A percentile compares a stretch with the other conserved stretches of the same genome.
These are phyloP conservation scores for Eudyptes chrysolophus DNA, from an alignment of 2,113 vertebrate genomes.

Conservation along the genomic window DNA sequence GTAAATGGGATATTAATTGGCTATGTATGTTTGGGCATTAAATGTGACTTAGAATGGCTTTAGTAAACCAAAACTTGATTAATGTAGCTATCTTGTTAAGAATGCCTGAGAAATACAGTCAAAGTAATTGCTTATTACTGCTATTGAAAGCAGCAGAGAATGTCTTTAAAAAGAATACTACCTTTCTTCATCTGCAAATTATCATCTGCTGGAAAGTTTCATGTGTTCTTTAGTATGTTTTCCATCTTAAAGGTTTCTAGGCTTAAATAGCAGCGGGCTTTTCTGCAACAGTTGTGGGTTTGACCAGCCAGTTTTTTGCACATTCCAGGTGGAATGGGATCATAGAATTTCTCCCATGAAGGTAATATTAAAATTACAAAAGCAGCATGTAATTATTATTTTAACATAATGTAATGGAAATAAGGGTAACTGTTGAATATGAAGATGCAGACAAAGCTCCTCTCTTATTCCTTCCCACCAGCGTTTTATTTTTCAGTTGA, in stretches of 20 bases:
- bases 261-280: neutral
- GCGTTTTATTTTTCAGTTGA: neutral
- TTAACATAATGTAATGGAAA: neutral
- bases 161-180: neutral
- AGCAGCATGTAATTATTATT: neutral
- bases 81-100: neutral
- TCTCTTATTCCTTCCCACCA: neutral
- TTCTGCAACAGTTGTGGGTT: neutral
- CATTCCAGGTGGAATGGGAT: neutral
- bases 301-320: neutral
- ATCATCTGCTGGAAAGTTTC: neutral
- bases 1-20: neutral
- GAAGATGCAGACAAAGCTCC: neutral
- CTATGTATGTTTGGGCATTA: neutral
- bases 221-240: neutral
- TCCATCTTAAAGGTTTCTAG: neutral
- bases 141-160: neutral
- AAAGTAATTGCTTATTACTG: neutral
- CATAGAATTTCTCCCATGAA: neutral
- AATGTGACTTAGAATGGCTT: neutral
- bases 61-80: neutral
- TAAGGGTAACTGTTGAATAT: neutral
- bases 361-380: neutral
- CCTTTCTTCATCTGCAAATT: neutral
- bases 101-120: neutral